Percentiles rank a stretch among this genome's conserved stretches.
These are phyloP conservation scores for Bettongia penicillata DNA, from an alignment of 2,113 vertebrate species.

Conservation along the genomic window DNA sequence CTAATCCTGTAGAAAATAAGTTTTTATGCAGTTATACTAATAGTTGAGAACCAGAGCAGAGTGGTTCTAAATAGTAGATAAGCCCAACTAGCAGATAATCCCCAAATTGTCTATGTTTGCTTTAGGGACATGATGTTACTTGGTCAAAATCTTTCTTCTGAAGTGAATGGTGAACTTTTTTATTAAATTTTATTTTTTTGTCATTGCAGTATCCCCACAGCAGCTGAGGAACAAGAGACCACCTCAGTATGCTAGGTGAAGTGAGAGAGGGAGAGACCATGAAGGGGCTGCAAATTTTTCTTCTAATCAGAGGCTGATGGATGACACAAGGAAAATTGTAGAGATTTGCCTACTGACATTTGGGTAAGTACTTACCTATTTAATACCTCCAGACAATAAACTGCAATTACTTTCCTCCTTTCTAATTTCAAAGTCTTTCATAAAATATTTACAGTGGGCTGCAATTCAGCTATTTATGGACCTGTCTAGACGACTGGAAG, in stretches of 20 bases:
- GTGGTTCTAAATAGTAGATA: not conserved
- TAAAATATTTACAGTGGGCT: slow-evolving; percentile 75
- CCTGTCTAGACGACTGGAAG: slow-evolving; percentile 74
- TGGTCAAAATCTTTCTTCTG: not conserved
- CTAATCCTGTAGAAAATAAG: not conserved
- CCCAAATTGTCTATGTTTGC: not conserved
- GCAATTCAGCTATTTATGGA: slow-evolving; percentile 75
- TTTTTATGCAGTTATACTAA: not conserved
- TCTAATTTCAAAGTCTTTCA: slow-evolving; percentile 76
- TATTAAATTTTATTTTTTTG: no score
- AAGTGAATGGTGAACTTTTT: not conserved
- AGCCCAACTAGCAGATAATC: not conserved
- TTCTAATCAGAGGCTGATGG: no score
- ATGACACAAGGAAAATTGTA: not conserved
- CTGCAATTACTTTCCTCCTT: slow-evolving; percentile 64
- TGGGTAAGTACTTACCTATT: slow-evolving; percentile 47
- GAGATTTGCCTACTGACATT: not conserved
- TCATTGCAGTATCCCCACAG: not conserved
- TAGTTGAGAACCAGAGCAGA: not conserved
- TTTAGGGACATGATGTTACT: slow-evolving; percentile 15
- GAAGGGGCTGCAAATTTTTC: not conserved
- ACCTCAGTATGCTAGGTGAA: not conserved
- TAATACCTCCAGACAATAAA: slow-evolving; percentile 54
- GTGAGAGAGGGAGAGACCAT: no score
- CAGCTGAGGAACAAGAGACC: not conserved